phyloP scores from a whole-genome alignment of 2,797 vertebrate genomes.

The Distichodus sexfasciatus region DNA sequence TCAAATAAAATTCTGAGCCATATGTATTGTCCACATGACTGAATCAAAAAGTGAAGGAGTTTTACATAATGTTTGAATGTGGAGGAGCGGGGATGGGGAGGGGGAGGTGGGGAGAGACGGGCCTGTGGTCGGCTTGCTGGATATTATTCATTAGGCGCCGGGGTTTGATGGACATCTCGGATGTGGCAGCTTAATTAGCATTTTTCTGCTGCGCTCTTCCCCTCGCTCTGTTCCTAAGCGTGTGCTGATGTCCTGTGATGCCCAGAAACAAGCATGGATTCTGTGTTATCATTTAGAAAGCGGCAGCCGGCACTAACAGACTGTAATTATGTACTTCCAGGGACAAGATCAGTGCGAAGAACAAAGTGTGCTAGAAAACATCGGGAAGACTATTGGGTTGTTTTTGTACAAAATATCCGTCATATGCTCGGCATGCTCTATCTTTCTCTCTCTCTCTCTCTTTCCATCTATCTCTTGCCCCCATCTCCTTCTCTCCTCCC shows the following conservation, averaged over 20 bases:
- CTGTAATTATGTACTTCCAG: constrained; percentile 78
- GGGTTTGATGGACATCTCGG: constrained; percentile 70
- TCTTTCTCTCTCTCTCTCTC: constrained; percentile 5
- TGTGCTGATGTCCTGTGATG: constrained; percentile 74
- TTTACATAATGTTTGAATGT: constrained; percentile 43
- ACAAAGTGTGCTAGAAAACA: constrained; percentile 77
- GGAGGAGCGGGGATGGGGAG: constrained; percentile 26
- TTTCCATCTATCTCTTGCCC: not conserved
- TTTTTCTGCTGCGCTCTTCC: constrained; percentile 60
- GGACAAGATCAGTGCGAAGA: constrained; percentile 71
- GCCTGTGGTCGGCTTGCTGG: constrained; percentile 39
- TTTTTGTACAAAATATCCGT: constrained; percentile 66
- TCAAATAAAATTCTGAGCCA: constrained; percentile 17
- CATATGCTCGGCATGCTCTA: constrained; percentile 43
- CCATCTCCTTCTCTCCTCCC: constrained; percentile 15
- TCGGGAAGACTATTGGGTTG: constrained; percentile 62
- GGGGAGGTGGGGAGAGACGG: too few relatives aligned
- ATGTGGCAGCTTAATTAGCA: constrained; percentile 74
- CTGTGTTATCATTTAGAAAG: constrained; percentile 68
- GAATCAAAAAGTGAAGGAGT: constrained; percentile 27
- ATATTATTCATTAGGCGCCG: constrained; percentile 60
- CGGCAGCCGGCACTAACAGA: constrained; percentile 60
- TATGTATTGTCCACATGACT: constrained; percentile 42
- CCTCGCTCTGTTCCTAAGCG: constrained; percentile 58
- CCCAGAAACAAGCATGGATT: constrained; percentile 64